These are phyloP conservation scores for Globodera ellingtonae DNA, from an alignment of 1,140 invertebrate species.

Conservation along the genomic window DNA sequence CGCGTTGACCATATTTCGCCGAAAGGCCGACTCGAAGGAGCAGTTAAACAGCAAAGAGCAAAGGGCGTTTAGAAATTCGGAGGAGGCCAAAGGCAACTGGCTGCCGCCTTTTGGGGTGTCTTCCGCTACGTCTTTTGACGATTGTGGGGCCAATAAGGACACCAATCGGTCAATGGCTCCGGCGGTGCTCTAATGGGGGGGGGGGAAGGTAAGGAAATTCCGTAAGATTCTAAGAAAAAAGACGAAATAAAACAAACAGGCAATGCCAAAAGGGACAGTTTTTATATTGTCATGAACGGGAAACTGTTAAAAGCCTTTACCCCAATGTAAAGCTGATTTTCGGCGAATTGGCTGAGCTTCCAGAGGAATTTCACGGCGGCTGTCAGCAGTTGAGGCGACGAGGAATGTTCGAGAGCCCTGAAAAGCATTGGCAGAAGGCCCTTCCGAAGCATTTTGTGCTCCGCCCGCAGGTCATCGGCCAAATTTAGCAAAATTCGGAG, in stretches of 20 bases:
- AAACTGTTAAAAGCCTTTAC: background rate
- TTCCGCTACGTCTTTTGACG: background rate
- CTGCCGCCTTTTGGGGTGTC: background rate
- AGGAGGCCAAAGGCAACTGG: conserved; percentile 27
- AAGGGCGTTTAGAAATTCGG: conserved; percentile 82
- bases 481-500: conserved; percentile 92
- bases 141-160: conserved; percentile 65
- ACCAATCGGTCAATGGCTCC: conserved; percentile 69
- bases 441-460: conserved; percentile 93
- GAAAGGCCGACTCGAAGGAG: conserved; percentile 86
- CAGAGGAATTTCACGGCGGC: conserved; percentile 90
- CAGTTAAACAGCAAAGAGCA: conserved; percentile 90
- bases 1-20: conserved; percentile 84
- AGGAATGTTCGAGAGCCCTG: conserved; percentile 83
- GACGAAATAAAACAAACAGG: background rate
- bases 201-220: background rate
- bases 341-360: conserved; percentile 88
- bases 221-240: background rate
- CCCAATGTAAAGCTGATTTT: conserved; percentile 91
- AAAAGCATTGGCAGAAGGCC: conserved; percentile 84
- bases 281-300: no score
- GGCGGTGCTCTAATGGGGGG: conserved; percentile 42
- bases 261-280: no score
- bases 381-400: conserved; percentile 80
- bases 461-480: conserved; percentile 86